phyloP scores from a whole-genome alignment of 1,140 invertebrate genomes.

The Sycophaga agraensis region DNA sequence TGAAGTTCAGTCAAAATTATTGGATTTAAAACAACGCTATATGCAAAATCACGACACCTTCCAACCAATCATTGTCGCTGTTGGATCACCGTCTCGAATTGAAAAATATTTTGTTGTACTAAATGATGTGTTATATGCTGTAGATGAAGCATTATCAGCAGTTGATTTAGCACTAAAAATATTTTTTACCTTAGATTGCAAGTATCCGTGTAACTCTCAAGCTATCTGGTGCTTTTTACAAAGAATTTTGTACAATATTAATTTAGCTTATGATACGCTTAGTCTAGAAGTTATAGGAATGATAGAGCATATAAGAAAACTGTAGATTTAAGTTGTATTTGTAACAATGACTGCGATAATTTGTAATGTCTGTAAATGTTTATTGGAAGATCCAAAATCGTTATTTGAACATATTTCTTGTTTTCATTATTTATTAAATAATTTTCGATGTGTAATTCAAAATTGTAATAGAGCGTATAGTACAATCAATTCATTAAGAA shows the following conservation, averaged over 20 bases:
- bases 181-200: conserved; percentile 14
- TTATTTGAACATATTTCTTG: neutral
- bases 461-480: neutral
- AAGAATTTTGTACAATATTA: conserved; percentile 4
- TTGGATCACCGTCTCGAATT: neutral
- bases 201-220: conserved; percentile 2
- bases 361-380: neutral
- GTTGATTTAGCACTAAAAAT: conserved; percentile 17
- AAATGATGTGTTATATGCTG: conserved; percentile 14
- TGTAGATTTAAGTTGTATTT: neutral
- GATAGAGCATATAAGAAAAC: neutral
- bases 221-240: conserved; percentile 9
- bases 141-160: neutral
- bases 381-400: neutral
- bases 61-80: conserved; percentile 13
- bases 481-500: neutral
- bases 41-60: conserved; percentile 19
- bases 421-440: neutral
- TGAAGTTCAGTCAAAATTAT: neutral
- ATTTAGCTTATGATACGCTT: conserved; percentile 19
- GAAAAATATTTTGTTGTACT: conserved; percentile 11
- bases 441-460: neutral
- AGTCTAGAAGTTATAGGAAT: neutral
- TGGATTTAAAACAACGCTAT: neutral
- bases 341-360: neutral